Evolutionary conservation across 2,888 invertebrate species (phyloP), one percentile per base, ranked within the genome.

Genomic region (Ectropis crepuscularia): DNA sequence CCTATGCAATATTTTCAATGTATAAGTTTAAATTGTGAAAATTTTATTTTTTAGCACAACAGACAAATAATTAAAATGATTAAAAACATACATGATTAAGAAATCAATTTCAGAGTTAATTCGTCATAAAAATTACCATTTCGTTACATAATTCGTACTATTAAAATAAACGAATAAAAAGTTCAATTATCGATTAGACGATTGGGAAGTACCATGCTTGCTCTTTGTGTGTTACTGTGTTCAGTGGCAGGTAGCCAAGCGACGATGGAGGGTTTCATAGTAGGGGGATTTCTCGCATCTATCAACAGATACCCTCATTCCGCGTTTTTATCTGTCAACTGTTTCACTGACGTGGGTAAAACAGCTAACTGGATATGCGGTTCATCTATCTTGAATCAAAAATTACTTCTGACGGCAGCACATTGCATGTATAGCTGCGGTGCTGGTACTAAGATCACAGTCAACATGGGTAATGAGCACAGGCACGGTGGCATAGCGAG

Each of bases 301-400:
- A 79, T 80, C 47, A 37, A 38, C 0, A 28, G 57, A 0, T 74
- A 62, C 45, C 77, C 81, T 1, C 73, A 79, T 50, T 70, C 76
- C 0, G 77, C 67, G 4, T 74, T 65, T 46, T n/a, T 80, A 5
- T 10, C 11, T 0, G 16, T 77, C 0, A n/a, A 6, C 2, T 76
- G 77, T 12, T 2, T 36, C 11, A 54, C 37, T 5, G 41, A 10
- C 5, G 10, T 28, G n/a, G 6, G 6, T 16, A 2, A 10, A 5
- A 9, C 0, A 5, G 2, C 10, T 1, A 10, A 10, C 6, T 76
- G 71, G 65, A 58, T 70, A 0, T 86, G 84, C 39, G 83, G 83
- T 37, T 12, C 55, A 11, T 55, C 55, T 0, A 16, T 55, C n/a
- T 28, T 55, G 39, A 55, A 55, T 11, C 55, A 47, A 38, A 39